Evolutionary conservation across 2,888 invertebrate species (phyloP).

Genomic region (Melangyna quadrimaculata): DNA sequence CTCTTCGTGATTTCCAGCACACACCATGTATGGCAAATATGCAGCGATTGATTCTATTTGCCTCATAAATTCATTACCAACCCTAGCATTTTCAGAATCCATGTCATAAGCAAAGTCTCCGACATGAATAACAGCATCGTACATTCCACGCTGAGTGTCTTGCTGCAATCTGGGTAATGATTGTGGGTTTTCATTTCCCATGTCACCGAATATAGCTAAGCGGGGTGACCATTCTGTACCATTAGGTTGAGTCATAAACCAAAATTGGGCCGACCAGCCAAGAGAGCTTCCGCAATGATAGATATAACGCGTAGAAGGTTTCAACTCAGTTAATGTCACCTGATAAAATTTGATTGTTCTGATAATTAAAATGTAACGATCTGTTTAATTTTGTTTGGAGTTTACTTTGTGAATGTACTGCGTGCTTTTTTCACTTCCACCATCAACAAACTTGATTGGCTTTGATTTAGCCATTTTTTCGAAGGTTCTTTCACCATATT

Average conservation of each 20-base stretch:
- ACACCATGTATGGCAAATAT: constrained; percentile 95
- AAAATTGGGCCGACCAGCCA: constrained; percentile 92
- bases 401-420: constrained; percentile 91
- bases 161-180: constrained; percentile 92
- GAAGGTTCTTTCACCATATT: constrained; percentile 86
- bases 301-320: constrained; percentile 86
- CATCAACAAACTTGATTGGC: constrained; percentile 87
- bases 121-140: constrained; percentile 94
- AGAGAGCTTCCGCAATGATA: constrained; percentile 90
- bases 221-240: constrained; percentile 88
- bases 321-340: constrained; percentile 83
- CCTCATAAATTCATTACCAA: constrained; percentile 96
- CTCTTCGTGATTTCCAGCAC: constrained; percentile 95
- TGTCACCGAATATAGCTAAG: constrained; percentile 94
- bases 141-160: constrained; percentile 89
- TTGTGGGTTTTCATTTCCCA: constrained; percentile 95
- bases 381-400: constrained; percentile 73
- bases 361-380: neutral
- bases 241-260: constrained; percentile 87
- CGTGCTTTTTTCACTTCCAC: constrained; percentile 84
- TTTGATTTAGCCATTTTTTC: constrained; percentile 82
- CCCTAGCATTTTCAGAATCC: constrained; percentile 89
- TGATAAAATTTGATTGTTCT: too few species aligned
- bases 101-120: constrained; percentile 98
- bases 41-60: constrained; percentile 95